These are phyloP conservation scores for Tetraodon nigroviridis DNA, from an alignment of 2,113 vertebrate species.

Conservation along the genomic window DNA sequence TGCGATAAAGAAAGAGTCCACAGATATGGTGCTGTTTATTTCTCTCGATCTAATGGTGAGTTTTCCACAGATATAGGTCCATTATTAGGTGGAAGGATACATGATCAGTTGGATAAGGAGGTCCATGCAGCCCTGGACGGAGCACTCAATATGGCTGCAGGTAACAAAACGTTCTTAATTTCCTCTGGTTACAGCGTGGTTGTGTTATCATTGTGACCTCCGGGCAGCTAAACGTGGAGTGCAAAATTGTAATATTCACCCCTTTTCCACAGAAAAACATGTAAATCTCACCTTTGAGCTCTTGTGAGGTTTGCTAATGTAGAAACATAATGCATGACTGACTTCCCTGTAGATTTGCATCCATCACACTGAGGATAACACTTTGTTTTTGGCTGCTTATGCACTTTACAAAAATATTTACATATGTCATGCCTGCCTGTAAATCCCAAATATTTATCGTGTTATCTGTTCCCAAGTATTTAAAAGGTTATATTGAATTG, in stretches of 20 bases:
- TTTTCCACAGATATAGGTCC: conserved; percentile 78
- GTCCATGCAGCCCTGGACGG: conserved; percentile 81
- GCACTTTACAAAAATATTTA: background rate
- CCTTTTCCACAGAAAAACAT: too few relatives aligned
- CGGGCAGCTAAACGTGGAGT: background rate
- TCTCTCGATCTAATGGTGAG: conserved; percentile 12
- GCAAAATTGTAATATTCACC: too few relatives aligned
- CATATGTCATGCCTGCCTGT: background rate
- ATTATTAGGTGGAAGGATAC: conserved; percentile 81
- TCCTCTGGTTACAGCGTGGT: conserved; percentile 18
- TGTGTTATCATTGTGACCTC: background rate
- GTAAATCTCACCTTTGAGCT: too few relatives aligned
- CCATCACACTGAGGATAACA: too few relatives aligned
- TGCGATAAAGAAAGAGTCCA: background rate
- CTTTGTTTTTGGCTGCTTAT: background rate
- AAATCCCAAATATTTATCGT: background rate
- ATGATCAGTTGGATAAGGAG: conserved; percentile 76
- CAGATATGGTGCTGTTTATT: background rate
- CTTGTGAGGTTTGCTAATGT: background rate
- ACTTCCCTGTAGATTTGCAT: too few relatives aligned
- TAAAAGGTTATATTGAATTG: background rate
- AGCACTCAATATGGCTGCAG: conserved; percentile 80
- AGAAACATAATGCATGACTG: background rate
- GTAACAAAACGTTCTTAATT: conserved; percentile 65
- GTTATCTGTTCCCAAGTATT: background rate